phyloP scores from a whole-genome alignment of 2,797 vertebrate genomes.

The Clarias laeviceps region DNA sequence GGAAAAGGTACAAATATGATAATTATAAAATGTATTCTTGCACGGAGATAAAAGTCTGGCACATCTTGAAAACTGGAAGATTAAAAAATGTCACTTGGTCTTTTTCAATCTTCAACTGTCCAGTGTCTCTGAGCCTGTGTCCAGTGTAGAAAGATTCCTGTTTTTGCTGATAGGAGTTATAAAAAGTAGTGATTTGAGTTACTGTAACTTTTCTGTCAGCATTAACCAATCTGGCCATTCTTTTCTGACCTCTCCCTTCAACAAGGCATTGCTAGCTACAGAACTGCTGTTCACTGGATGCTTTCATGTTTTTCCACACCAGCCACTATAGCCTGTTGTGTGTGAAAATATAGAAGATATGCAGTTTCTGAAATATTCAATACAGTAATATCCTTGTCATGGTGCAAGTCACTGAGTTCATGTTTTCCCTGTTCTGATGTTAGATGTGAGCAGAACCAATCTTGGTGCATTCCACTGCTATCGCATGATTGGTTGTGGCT shows the following conservation, averaged over 20 bases:
- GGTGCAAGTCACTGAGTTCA: no score
- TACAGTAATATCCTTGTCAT: background rate
- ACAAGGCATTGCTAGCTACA: background rate
- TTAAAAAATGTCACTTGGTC: slow-evolving; percentile 10
- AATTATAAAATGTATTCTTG: background rate
- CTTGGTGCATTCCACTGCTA: background rate
- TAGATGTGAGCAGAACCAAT: background rate
- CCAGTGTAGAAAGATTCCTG: background rate
- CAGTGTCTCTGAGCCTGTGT: background rate
- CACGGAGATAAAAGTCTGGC: slow-evolving; percentile 3
- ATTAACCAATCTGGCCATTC: background rate
- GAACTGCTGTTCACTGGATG: background rate
- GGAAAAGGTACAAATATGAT: background rate
- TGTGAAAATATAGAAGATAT: background rate
- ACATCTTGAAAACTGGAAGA: background rate
- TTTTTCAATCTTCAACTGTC: slow-evolving; percentile 9
- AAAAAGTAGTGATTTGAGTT: background rate
- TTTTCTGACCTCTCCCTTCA: background rate
- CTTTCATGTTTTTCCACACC: background rate
- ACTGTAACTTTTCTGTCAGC: background rate
- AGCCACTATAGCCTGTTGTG: background rate
- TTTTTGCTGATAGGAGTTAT: background rate
- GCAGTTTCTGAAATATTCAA: background rate
- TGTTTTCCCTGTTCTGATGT: background rate
- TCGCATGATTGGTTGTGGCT: background rate